A percentile compares a stretch with the other conserved stretches of the same genome.
phyloP scores from a whole-genome alignment of 2,113 vertebrate genomes.

The Lates calcarifer region DNA sequence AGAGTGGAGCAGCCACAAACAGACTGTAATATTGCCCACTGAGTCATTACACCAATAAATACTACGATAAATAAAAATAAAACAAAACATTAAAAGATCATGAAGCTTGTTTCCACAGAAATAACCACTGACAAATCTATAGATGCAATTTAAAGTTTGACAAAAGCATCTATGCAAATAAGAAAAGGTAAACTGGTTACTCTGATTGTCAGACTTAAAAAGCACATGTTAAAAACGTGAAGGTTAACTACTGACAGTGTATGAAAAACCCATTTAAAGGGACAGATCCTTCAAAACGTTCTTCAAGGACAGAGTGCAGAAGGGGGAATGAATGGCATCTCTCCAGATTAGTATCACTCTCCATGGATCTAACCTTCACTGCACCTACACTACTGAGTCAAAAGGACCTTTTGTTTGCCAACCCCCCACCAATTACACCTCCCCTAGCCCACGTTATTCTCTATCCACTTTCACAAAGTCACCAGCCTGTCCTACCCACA shows the following conservation, averaged over 20 bases:
- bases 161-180: background rate
- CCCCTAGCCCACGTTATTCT: constrained; percentile 43
- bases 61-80: background rate
- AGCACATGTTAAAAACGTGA: constrained; percentile 6
- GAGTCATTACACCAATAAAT: background rate
- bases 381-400: constrained; percentile 59
- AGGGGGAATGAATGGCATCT: constrained; percentile 54
- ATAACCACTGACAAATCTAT: background rate
- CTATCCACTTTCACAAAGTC: constrained; percentile 63
- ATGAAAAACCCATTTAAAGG: constrained; percentile 6
- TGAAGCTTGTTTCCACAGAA: background rate
- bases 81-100: background rate
- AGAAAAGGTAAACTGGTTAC: constrained; percentile 2
- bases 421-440: constrained; percentile 57
- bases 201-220: background rate
- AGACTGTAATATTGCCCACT: background rate
- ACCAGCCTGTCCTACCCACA: constrained; percentile 30
- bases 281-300: constrained; percentile 23
- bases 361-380: constrained; percentile 67
- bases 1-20: background rate
- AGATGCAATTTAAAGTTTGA: background rate
- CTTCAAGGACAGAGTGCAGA: constrained; percentile 57
- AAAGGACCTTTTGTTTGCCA: constrained; percentile 71
- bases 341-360: constrained; percentile 61
- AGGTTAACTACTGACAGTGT: constrained; percentile 2